These are phyloP conservation scores for Netelia melanura DNA, from an alignment of 2,888 invertebrate genomes.

Conservation along the genomic window DNA sequence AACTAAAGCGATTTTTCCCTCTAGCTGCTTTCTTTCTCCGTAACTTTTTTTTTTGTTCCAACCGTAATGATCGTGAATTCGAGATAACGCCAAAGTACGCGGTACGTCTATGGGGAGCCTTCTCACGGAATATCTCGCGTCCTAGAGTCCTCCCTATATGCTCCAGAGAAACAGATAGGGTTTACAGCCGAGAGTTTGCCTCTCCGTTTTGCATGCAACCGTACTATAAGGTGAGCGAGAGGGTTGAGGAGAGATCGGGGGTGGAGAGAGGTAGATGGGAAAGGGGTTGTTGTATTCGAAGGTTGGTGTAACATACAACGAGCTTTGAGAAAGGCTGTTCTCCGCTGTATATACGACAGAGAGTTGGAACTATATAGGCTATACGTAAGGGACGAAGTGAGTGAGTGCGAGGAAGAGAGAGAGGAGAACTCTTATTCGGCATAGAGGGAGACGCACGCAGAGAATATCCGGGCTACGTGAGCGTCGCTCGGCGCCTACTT, in stretches of 20 bases:
- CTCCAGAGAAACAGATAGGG: slow-evolving; percentile 65
- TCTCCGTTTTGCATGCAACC: slow-evolving; percentile 35
- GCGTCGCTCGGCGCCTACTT: slow-evolving; percentile 67
- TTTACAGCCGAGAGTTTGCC: slow-evolving; percentile 65
- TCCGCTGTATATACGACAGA: slow-evolving; percentile 33
- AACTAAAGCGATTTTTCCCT: too few relatives aligned
- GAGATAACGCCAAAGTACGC: slow-evolving; percentile 19
- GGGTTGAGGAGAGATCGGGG: not conserved
- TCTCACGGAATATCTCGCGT: slow-evolving; percentile 60
- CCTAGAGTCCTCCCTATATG: slow-evolving; percentile 55
- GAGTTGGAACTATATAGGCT: slow-evolving; percentile 16
- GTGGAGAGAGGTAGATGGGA: not conserved
- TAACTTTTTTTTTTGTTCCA: not conserved
- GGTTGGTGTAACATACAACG: slow-evolving; percentile 59
- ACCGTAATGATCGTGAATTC: slow-evolving; percentile 43
- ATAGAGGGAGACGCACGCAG: slow-evolving; percentile 42
- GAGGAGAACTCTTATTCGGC: not conserved
- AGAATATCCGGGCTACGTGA: slow-evolving; percentile 61
- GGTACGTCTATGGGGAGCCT: slow-evolving; percentile 2
- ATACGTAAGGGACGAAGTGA: slow-evolving; percentile 5
- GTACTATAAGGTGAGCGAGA: slow-evolving; percentile 37
- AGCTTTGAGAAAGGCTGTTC: slow-evolving; percentile 63
- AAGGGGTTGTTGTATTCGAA: not conserved
- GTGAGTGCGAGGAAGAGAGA: slow-evolving; percentile 29
- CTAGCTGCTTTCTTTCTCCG: not conserved